phyloP scores from a whole-genome alignment of 2,113 vertebrate genomes.

The Dromas ardeola region DNA sequence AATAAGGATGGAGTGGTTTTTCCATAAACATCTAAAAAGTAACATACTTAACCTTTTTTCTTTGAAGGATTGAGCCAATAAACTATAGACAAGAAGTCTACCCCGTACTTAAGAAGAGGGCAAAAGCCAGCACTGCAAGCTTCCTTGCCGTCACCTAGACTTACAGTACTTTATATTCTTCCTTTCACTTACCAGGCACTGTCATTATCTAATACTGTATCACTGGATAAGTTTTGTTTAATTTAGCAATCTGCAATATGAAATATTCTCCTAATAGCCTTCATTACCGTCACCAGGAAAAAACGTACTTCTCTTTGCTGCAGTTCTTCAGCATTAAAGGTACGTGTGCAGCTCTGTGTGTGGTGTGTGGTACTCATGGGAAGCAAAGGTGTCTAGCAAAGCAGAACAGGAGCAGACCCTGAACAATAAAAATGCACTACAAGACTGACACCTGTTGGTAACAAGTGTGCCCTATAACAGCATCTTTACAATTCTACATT shows the following conservation, averaged over 20 bases:
- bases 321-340: neutral
- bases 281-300: neutral
- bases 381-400: neutral
- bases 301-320: neutral
- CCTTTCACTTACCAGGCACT: neutral
- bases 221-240: neutral
- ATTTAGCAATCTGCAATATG: neutral
- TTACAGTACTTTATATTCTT: neutral
- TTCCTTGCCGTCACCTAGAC: neutral
- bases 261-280: neutral
- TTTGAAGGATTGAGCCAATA: neutral
- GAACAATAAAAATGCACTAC: neutral
- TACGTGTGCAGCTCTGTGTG: neutral
- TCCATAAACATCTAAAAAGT: neutral
- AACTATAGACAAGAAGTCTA: neutral
- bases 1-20: neutral
- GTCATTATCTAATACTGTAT: neutral
- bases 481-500: neutral
- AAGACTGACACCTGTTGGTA: constrained; percentile 79
- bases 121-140: neutral
- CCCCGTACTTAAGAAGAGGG: neutral
- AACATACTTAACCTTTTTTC: neutral
- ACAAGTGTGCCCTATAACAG: neutral
- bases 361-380: neutral
- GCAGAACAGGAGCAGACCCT: neutral